These are phyloP conservation scores for Nyctalus aviator DNA, from an alignment of 2,797 vertebrate species.

Conservation along the genomic window DNA sequence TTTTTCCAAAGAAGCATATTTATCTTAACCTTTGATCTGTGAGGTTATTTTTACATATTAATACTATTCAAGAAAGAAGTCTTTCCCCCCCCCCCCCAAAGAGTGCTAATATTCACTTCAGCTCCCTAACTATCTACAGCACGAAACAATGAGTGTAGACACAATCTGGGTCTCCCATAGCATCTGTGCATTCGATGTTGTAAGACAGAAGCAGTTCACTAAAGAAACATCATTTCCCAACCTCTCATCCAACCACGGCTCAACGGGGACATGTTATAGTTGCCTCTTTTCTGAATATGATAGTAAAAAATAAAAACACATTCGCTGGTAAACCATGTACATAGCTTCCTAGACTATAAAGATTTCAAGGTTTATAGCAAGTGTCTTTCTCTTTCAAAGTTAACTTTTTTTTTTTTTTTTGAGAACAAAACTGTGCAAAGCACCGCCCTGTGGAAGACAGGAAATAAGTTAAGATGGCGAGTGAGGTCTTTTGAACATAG, in stretches of 20 bases:
- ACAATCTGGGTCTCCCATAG: neutral
- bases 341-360: neutral
- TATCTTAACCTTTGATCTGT: neutral
- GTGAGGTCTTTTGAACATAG: neutral
- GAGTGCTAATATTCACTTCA: neutral
- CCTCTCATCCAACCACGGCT: neutral
- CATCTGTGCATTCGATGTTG: neutral
- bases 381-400: constrained; percentile 36
- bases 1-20: neutral
- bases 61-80: neutral
- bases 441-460: neutral
- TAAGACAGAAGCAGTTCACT: neutral
- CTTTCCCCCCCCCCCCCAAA: neutral
- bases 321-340: neutral
- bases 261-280: neutral
- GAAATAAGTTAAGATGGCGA: neutral
- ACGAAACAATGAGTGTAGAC: accelerated
- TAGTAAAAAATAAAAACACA: constrained; percentile 32
- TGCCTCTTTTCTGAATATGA: neutral
- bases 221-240: neutral
- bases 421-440: neutral
- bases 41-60: constrained; percentile 13
- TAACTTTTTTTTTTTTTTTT: neutral
- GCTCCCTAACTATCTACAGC: neutral
- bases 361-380: constrained; percentile 15